These are phyloP conservation scores for Scaptodrosophila lebanonensis DNA, from an alignment of 1,140 invertebrate genomes.

Conservation along the genomic window DNA sequence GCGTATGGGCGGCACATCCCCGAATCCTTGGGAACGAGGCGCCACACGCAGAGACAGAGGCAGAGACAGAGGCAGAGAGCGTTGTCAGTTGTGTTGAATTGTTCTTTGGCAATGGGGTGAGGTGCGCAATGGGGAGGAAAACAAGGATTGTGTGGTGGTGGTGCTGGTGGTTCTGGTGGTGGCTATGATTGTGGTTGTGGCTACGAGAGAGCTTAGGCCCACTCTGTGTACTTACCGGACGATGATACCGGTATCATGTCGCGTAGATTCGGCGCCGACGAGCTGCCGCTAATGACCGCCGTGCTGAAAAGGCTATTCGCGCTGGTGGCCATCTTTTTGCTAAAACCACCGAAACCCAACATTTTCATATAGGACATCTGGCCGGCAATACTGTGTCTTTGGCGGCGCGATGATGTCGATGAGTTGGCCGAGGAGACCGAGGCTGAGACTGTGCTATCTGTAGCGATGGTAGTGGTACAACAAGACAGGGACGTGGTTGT, in stretches of 20 bases:
- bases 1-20: conserved; percentile 93
- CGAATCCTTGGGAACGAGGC: conserved; percentile 80
- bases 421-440: conserved; percentile 69
- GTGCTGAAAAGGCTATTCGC: conserved; percentile 92
- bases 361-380: conserved; percentile 95
- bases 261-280: conserved; percentile 91
- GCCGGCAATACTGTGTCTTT: conserved; percentile 94
- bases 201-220: too few species aligned
- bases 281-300: conserved; percentile 94
- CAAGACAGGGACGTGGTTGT: conserved; percentile 30
- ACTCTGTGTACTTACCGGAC: conserved; percentile 82
- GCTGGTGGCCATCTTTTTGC: conserved; percentile 84
- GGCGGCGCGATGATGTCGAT: conserved; percentile 83
- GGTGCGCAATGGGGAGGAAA: too few species aligned
- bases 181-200: background rate
- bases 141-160: background rate
- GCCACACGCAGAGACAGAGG: background rate
- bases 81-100: too few species aligned
- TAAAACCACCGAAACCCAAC: conserved; percentile 83
- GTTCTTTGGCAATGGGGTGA: too few species aligned
- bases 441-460: conserved; percentile 72
- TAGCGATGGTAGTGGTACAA: conserved; percentile 56
- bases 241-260: conserved; percentile 88
- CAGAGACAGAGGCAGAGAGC: background rate
- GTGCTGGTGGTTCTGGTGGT: background rate